These are phyloP conservation scores for Cairina moschata DNA, from an alignment of 2,113 vertebrate species.

Conservation along the genomic window DNA sequence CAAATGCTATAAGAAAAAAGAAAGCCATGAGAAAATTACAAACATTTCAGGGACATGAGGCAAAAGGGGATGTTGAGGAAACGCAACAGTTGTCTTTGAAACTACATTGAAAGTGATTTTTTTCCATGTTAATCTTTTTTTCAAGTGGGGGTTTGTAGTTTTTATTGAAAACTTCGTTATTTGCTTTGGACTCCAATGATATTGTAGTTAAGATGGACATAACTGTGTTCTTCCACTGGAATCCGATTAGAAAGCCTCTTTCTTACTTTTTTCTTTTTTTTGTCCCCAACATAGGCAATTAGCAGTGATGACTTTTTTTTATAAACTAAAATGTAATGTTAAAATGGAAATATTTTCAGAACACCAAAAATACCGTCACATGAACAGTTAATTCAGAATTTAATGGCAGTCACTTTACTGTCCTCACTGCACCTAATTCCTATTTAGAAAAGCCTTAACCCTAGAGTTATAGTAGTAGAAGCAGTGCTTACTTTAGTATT, in stretches of 20 bases:
- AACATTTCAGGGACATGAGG: not conserved
- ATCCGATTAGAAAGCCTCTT: not conserved
- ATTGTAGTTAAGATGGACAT: not conserved
- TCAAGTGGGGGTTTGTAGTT: not conserved
- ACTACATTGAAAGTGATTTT: not conserved
- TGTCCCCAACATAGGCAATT: not conserved
- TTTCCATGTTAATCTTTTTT: not conserved
- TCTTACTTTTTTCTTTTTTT: not conserved
- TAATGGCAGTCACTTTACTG: not conserved
- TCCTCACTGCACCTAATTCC: not conserved
- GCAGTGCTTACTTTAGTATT: not conserved
- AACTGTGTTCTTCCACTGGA: not conserved
- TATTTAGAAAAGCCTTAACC: conserved; percentile 30
- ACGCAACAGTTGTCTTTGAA: conserved; percentile 19
- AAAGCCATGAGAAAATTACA: conserved; percentile 2
- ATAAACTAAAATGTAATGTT: not conserved
- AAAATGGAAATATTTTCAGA: not conserved
- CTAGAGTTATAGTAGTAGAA: conserved; percentile 9
- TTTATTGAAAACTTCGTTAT: not conserved
- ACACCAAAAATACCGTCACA: not conserved
- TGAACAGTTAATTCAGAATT: not conserved
- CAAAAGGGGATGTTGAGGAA: not conserved
- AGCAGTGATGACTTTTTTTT: not conserved
- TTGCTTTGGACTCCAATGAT: not conserved
- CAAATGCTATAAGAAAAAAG: not conserved